Evolutionary conservation across 2,888 invertebrate genomes (phyloP).

Genomic region (Polyploca ridens): DNA sequence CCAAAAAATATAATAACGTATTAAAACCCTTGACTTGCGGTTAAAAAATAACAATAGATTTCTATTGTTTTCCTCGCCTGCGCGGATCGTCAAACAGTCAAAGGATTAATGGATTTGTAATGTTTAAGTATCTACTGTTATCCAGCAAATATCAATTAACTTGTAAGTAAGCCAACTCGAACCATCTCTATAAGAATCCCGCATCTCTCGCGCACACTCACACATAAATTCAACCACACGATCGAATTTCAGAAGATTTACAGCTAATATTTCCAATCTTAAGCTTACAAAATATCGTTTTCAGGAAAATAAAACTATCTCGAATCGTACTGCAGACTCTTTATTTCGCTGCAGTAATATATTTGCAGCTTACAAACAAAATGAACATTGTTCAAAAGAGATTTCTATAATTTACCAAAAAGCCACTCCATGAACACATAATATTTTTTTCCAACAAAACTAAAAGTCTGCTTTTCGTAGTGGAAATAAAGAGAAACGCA

Average conservation of each 20-base stretch:
- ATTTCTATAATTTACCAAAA: not conserved
- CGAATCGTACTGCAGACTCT: not conserved
- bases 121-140: too few species aligned
- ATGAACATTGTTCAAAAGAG: not conserved
- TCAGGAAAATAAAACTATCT: conserved; percentile 3
- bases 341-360: not conserved
- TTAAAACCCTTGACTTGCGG: too few species aligned
- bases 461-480: not conserved
- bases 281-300: conserved; percentile 4
- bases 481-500: not conserved
- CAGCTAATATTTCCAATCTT: conserved; percentile 4
- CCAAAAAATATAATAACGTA: too few species aligned
- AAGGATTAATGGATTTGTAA: too few species aligned
- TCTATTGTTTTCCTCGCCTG: too few species aligned
- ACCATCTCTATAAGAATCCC: not conserved
- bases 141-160: not conserved
- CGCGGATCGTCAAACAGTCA: too few species aligned
- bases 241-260: conserved; percentile 5
- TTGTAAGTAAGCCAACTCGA: not conserved
- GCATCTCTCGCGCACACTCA: not conserved
- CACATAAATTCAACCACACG: not conserved
- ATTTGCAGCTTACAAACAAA: not conserved
- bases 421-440: not conserved
- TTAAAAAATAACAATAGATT: too few species aligned
- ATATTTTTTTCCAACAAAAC: not conserved